These are phyloP conservation scores for Gryllus bimaculatus DNA, from an alignment of 1,140 invertebrate genomes.

Conservation along the genomic window DNA sequence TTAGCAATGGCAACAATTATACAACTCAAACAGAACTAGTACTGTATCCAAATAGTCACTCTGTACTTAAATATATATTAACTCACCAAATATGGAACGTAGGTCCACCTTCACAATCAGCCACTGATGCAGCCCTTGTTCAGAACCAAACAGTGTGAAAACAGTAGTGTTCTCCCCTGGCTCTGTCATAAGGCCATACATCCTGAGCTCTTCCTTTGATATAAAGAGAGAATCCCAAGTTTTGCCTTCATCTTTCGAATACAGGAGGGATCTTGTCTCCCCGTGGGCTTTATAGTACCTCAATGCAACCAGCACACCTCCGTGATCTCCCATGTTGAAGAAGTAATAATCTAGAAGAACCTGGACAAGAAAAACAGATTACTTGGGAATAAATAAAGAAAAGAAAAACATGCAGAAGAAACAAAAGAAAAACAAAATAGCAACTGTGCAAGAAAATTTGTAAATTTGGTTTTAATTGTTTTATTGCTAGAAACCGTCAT, in stretches of 20 bases:
- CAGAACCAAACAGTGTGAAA: slow-evolving; percentile 85
- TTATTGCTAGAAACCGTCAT: no score
- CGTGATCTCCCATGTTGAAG: slow-evolving; percentile 85
- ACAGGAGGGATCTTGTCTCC: slow-evolving; percentile 65
- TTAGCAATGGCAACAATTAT: no score
- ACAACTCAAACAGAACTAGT: no score
- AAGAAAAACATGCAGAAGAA: no score
- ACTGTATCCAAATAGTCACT: neutral
- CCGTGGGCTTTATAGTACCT: slow-evolving; percentile 63
- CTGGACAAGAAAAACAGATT: slow-evolving; percentile 30
- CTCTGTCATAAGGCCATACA: slow-evolving; percentile 84
- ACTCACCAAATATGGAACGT: slow-evolving; percentile 50
- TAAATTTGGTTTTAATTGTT: no score
- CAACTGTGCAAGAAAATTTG: neutral
- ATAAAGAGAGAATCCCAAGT: slow-evolving; percentile 66
- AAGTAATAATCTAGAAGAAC: slow-evolving; percentile 71
- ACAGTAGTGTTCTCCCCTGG: slow-evolving; percentile 84
- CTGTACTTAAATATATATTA: neutral
- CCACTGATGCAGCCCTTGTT: slow-evolving; percentile 66
- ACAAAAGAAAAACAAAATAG: neutral
- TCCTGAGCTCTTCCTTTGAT: slow-evolving; percentile 54
- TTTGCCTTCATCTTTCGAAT: slow-evolving; percentile 78
- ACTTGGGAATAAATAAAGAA: no score
- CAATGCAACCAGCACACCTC: slow-evolving; percentile 71
- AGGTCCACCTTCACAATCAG: slow-evolving; percentile 77